phyloP scores from a whole-genome alignment of 2,113 vertebrate species.

The Pogonocichla stellata region DNA sequence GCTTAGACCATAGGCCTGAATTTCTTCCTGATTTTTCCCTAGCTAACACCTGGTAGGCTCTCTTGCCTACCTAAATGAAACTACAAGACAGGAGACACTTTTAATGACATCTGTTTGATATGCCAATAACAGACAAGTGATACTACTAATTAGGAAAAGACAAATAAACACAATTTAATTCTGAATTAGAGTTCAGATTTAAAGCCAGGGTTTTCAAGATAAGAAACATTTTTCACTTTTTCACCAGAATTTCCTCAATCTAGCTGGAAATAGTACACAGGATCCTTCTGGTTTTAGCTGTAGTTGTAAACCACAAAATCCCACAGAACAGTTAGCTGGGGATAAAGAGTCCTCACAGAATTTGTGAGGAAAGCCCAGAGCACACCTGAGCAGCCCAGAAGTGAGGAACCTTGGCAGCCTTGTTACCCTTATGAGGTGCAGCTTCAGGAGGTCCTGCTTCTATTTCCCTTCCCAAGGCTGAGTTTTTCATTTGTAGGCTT shows the following conservation, averaged over 20 bases:
- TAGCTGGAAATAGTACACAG: not conserved
- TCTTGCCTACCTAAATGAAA: not conserved
- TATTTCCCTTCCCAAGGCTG: not conserved
- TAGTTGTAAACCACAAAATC: not conserved
- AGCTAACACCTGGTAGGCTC: not conserved
- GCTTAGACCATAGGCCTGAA: not conserved
- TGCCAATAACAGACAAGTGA: not conserved
- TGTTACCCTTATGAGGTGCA: not conserved
- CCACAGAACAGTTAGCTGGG: not conserved
- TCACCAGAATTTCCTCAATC: not conserved
- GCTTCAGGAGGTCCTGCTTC: not conserved
- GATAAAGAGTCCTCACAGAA: not conserved
- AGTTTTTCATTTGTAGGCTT: not conserved
- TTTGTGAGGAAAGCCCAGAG: not conserved
- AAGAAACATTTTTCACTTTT: not conserved
- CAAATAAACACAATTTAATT: not conserved
- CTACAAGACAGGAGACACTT: not conserved
- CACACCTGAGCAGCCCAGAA: not conserved
- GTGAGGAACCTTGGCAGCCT: not conserved
- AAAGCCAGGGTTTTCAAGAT: not conserved
- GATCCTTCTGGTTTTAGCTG: not conserved
- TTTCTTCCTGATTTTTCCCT: not conserved
- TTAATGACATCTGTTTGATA: not conserved
- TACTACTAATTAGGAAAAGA: not conserved
- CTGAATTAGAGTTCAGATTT: not conserved